These are phyloP conservation scores for Diaperis boleti DNA, from an alignment of 2,888 invertebrate genomes.

Conservation along the genomic window DNA sequence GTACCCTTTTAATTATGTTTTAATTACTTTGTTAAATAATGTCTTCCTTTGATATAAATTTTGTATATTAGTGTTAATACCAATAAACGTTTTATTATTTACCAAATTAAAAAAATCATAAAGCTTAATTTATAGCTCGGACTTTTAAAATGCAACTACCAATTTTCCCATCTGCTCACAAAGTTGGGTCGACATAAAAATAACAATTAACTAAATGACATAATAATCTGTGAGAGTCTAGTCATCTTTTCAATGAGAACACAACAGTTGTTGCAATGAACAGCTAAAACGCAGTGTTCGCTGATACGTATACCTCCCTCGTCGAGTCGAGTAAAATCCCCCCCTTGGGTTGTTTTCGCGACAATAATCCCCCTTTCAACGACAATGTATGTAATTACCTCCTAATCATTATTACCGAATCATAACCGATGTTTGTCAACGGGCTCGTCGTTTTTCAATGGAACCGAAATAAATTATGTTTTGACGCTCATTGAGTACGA, in stretches of 20 bases:
- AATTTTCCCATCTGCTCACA: constrained; percentile 23
- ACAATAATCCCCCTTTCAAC: constrained; percentile 46
- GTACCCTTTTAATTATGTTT: too few relatives aligned
- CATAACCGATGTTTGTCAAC: constrained; percentile 55
- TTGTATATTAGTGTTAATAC: too few relatives aligned
- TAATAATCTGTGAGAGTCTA: constrained; percentile 35
- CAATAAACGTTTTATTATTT: too few relatives aligned
- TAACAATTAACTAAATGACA: constrained; percentile 37
- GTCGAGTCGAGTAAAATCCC: constrained; percentile 1
- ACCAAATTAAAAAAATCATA: not conserved
- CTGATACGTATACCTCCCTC: constrained; percentile 27
- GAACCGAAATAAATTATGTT: constrained; percentile 48
- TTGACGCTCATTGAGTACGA: constrained; percentile 12
- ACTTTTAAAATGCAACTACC: not conserved
- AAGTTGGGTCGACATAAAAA: constrained; percentile 12
- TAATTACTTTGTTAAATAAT: too few relatives aligned
- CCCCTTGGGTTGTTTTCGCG: constrained; percentile 37
- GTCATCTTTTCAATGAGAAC: constrained; percentile 35
- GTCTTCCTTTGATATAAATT: too few relatives aligned
- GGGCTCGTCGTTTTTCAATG: constrained; percentile 51
- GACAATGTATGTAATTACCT: constrained; percentile 55
- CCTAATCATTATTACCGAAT: constrained; percentile 57
- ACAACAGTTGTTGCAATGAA: constrained; percentile 24
- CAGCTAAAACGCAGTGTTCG: constrained; percentile 9
- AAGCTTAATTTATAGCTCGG: not conserved